Conservation (phyloP, 2,797 vertebrate species). For the Sebastes variabilis region DNA sequence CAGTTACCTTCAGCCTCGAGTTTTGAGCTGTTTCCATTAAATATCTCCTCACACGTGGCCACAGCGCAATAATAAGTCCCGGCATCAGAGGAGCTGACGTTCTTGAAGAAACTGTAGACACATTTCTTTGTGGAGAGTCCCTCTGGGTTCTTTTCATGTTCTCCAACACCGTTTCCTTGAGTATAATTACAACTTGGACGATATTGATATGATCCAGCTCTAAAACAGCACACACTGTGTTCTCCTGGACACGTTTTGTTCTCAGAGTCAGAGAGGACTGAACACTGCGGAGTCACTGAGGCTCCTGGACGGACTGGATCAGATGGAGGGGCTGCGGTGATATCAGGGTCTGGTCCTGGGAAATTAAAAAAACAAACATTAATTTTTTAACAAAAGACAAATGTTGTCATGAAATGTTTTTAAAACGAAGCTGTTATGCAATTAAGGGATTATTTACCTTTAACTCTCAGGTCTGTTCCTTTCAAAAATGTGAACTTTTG, state of each 20-base stretch:
- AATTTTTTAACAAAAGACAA: neutral
- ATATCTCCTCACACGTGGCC: slow-evolving; percentile 20
- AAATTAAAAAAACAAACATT: neutral
- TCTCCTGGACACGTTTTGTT: neutral
- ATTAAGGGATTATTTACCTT: slow-evolving; percentile 34
- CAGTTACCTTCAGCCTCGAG: slow-evolving; percentile 11
- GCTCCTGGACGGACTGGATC: neutral
- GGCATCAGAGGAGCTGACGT: slow-evolving; percentile 21
- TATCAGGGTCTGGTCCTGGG: neutral
- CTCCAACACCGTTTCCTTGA: neutral
- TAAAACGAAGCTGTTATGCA: neutral
- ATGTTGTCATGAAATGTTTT: neutral
- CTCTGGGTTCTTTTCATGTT: neutral
- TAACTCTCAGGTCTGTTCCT: slow-evolving; percentile 9
- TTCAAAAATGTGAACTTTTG: neutral
- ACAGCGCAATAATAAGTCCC: slow-evolving; percentile 38
- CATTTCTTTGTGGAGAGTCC: neutral
- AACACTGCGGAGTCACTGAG: slow-evolving; percentile 30
- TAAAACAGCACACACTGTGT: slow-evolving; percentile 32
- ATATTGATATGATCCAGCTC: neutral
- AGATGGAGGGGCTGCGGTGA: neutral
- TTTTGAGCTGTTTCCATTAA: neutral
- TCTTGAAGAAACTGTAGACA: slow-evolving; percentile 30
- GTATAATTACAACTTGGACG: neutral
- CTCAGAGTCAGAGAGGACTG: neutral